Base-by-base conservation (phyloP, 2,113 vertebrate species). In the Eolophus roseicapilla region DNA sequence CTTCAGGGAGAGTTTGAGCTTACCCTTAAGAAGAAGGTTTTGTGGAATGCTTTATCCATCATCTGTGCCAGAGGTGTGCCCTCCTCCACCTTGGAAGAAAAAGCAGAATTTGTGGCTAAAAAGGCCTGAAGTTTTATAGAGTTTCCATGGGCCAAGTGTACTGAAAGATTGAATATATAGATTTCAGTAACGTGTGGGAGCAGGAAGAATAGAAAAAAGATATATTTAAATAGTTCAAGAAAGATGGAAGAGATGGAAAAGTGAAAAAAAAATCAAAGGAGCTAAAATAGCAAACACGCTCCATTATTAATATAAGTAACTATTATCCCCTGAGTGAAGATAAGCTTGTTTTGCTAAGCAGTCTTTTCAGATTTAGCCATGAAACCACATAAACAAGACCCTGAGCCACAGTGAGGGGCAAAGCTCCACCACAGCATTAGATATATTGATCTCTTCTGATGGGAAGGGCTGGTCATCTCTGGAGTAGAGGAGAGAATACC, bases 301-400 rank as follows among this genome's bases (percentile, higher is more conserved):
- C 35, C 64, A 57, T 84, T 96, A 93, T 86, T 90, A 93, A 92
- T 84, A 93, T 68, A 92, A 96, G 88, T 84, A 94, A 83, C 50
- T 55, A n/a, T 78, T 83, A 78, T 94, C 28, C 76, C 82, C 82
- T 86, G 43, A 65, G 93, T 81, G 73, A n/a, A 94, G 76, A 94
- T 94, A 94, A 90, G 80, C n/a, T 92, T 94, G 75, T 78, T 96
- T 96, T 86, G 80, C 60, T 88, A 92, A 71, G 79, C 14, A 44
- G 19, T 81, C 73, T 92, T 92, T 93, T 88, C 86, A 90, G 69
- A 86, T 83, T 90, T 79, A 79, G 62, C 81, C 55, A 64, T 90
- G 69, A 84, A 94, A 92, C 82, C 6, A 0, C 73, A 94, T 43
- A 86, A 86, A 68, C 50, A 86, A 86, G 82, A 68, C 50, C 55